These are phyloP conservation scores for Rhopalosiphum nymphaeae DNA, from an alignment of 2,888 invertebrate genomes.

Conservation along the genomic window DNA sequence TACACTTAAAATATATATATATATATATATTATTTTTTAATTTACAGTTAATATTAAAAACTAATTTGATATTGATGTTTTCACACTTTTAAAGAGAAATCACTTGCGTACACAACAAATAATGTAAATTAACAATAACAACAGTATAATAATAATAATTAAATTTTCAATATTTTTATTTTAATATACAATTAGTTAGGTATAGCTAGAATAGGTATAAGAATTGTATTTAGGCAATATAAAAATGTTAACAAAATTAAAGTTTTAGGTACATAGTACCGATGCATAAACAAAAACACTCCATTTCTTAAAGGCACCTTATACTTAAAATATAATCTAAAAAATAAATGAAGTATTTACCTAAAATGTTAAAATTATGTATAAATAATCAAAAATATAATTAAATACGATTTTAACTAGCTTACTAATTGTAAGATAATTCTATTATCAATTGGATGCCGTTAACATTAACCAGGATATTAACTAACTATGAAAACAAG, in stretches of 20 bases:
- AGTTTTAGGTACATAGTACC: conserved; percentile 56
- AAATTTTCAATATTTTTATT: conserved; percentile 36
- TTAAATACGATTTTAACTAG: not conserved
- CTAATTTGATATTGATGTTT: conserved; percentile 33
- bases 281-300: conserved; percentile 64
- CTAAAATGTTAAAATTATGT: not conserved
- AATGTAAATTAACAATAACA: conserved; percentile 56
- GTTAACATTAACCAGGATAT: not conserved
- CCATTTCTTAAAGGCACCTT: conserved; percentile 30
- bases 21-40: not conserved
- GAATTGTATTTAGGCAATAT: conserved; percentile 21
- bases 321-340: not conserved
- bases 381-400: not conserved
- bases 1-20: conserved; percentile 16
- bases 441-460: not conserved
- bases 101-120: conserved; percentile 57
- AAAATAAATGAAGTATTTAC: not conserved
- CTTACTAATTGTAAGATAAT: not conserved
- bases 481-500: not conserved
- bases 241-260: conserved; percentile 1
- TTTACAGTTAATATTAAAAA: conserved; percentile 31
- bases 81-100: conserved; percentile 54
- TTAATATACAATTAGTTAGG: conserved; percentile 18
- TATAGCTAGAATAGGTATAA: not conserved
- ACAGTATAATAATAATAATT: conserved; percentile 34